Conservation (phyloP, 2,888 invertebrate genomes). For the Cantharis rufa region DNA sequence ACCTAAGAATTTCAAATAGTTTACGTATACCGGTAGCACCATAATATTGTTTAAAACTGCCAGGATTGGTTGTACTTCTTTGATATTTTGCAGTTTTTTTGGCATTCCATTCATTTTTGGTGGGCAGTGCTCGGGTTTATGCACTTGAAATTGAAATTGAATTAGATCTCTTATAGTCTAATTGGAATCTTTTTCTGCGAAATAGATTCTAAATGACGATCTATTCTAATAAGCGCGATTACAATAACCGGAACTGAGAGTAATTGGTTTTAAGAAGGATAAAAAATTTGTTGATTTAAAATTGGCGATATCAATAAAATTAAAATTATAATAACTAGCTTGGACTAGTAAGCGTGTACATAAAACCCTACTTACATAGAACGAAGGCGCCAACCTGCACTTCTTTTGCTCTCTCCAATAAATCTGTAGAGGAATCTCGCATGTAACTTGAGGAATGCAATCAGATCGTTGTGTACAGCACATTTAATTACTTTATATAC, state of each 20-base stretch:
- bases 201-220: neutral
- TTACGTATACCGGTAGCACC: neutral
- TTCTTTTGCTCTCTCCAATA: conserved; percentile 37
- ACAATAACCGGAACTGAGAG: neutral
- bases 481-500: conserved; percentile 36
- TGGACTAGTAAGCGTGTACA: conserved; percentile 8
- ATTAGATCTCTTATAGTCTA: neutral
- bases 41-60: neutral
- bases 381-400: conserved; percentile 36
- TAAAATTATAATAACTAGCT: conserved; percentile 2
- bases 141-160: neutral
- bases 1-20: neutral
- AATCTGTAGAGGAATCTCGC: conserved; percentile 37
- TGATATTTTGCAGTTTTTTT: no score
- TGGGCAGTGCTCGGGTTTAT: neutral
- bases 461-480: conserved; percentile 39
- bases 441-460: conserved; percentile 40
- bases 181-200: neutral
- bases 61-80: no score
- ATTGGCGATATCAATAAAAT: neutral
- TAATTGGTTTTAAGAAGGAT: neutral
- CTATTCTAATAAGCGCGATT: neutral
- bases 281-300: neutral
- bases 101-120: no score
- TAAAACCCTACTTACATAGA: conserved; percentile 18